These are phyloP conservation scores for Hipposideros armiger DNA, from an alignment of 2,113 vertebrate species.

Conservation along the genomic window DNA sequence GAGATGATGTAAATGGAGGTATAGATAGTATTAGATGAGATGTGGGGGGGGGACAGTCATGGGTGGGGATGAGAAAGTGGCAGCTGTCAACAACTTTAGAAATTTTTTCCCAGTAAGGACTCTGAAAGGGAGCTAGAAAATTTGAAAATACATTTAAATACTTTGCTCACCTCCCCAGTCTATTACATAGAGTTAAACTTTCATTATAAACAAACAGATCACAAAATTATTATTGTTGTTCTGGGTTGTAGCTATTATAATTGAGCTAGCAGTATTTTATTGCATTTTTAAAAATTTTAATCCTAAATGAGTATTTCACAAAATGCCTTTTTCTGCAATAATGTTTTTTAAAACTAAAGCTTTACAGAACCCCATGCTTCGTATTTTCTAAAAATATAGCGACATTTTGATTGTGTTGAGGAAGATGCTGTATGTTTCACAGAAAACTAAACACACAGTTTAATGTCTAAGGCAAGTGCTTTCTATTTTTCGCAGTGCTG, in stretches of 20 bases:
- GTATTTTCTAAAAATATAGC: conserved; percentile 9
- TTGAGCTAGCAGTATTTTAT: background rate
- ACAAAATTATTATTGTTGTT: background rate
- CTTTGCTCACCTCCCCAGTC: background rate
- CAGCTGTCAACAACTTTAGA: background rate
- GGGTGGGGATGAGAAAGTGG: accelerated
- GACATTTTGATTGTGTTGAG: background rate
- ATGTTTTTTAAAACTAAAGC: background rate
- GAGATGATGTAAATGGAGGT: background rate
- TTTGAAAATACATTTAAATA: background rate
- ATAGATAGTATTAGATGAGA: background rate
- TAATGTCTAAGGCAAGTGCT: background rate
- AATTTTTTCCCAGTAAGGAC: background rate
- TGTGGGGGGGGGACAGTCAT: accelerated
- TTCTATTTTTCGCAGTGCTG: background rate
- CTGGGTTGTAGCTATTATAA: background rate
- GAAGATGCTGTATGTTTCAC: background rate
- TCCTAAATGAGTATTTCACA: background rate
- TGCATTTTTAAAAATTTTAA: background rate
- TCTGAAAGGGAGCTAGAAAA: background rate
- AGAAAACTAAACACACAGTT: background rate
- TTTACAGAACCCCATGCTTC: background rate
- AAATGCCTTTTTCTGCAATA: background rate
- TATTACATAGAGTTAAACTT: background rate
- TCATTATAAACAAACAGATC: background rate